phyloP scores from a whole-genome alignment of 2,113 vertebrate genomes.

The Stigmatopora argus region DNA sequence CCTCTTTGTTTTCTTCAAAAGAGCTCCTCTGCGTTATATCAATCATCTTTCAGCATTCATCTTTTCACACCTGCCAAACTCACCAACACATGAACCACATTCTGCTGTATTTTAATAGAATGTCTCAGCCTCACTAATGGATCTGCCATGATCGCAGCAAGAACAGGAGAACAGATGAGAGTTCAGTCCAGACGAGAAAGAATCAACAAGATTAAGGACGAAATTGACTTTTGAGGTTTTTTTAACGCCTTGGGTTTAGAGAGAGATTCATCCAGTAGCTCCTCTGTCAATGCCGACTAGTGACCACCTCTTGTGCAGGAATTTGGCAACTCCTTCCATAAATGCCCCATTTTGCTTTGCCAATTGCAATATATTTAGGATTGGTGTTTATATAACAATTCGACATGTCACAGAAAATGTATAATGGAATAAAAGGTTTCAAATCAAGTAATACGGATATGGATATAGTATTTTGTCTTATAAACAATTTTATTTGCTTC shows the following conservation, averaged over 20 bases:
- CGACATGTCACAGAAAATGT: too few species aligned
- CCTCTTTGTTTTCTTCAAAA: conserved; percentile 33
- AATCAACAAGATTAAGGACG: conserved; percentile 13
- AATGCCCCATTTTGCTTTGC: not conserved
- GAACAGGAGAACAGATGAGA: conserved; percentile 45
- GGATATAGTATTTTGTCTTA: too few species aligned
- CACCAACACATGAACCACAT: conserved; percentile 47
- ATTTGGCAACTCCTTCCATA: conserved; percentile 29
- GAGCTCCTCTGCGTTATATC: conserved; percentile 47
- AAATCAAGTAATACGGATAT: too few species aligned
- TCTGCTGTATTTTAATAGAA: conserved; percentile 62
- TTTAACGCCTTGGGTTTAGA: conserved; percentile 16
- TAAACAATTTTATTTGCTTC: too few species aligned
- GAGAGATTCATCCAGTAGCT: conserved; percentile 37
- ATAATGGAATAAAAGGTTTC: too few species aligned
- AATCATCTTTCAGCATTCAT: conserved; percentile 54
- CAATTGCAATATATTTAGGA: too few species aligned
- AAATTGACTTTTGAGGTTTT: conserved; percentile 5
- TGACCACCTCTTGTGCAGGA: not conserved
- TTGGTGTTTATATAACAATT: too few species aligned
- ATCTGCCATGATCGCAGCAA: conserved; percentile 59
- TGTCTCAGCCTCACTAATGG: conserved; percentile 57
- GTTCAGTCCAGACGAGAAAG: conserved; percentile 20
- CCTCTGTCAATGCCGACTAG: conserved; percentile 28
- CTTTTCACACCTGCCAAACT: conserved; percentile 43